A percentile compares a stretch with the other conserved stretches of the same genome.
phyloP scores from a whole-genome alignment of 1,140 invertebrate genomes.

The Heliothis subflexa region DNA sequence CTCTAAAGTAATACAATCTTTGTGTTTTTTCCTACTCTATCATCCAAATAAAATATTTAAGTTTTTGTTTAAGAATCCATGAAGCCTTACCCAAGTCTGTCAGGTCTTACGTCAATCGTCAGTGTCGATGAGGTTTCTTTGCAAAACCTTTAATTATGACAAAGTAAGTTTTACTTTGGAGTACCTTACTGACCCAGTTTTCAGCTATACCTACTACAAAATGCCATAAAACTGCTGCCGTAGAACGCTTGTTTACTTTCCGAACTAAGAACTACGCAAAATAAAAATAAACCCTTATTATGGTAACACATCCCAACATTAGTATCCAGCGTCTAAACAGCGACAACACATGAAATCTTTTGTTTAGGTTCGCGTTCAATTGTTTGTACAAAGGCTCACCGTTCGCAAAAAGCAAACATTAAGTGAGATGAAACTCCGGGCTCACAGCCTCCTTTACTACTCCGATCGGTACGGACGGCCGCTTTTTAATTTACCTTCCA shows the following conservation, averaged over 20 bases:
- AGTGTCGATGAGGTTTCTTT: too few relatives aligned
- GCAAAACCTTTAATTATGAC: too few relatives aligned
- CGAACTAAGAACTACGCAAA: not conserved
- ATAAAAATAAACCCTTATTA: slow-evolving; percentile 6
- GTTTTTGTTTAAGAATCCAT: too few relatives aligned
- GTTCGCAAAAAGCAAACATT: slow-evolving; percentile 63
- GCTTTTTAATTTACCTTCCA: slow-evolving; percentile 79
- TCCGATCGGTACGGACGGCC: slow-evolving; percentile 68
- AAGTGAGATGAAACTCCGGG: slow-evolving; percentile 60
- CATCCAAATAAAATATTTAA: too few relatives aligned
- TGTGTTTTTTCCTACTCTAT: too few relatives aligned
- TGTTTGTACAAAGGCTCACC: slow-evolving; percentile 43
- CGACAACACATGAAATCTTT: slow-evolving; percentile 46
- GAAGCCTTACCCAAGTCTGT: too few relatives aligned
- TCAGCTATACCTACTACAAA: too few relatives aligned
- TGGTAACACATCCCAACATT: not conserved
- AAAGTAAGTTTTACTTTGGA: too few relatives aligned
- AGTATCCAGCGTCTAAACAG: slow-evolving; percentile 8
- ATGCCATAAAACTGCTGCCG: too few relatives aligned
- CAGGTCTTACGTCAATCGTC: too few relatives aligned
- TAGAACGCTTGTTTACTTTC: not conserved
- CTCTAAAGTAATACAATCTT: too few relatives aligned
- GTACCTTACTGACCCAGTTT: too few relatives aligned
- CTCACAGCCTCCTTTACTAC: slow-evolving; percentile 59
- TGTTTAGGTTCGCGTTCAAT: slow-evolving; percentile 40